Evolutionary conservation across 2,888 invertebrate genomes (phyloP), one percentile per base, ranked within the genome.

Genomic region (Poecilobothrus nobilitatus): DNA sequence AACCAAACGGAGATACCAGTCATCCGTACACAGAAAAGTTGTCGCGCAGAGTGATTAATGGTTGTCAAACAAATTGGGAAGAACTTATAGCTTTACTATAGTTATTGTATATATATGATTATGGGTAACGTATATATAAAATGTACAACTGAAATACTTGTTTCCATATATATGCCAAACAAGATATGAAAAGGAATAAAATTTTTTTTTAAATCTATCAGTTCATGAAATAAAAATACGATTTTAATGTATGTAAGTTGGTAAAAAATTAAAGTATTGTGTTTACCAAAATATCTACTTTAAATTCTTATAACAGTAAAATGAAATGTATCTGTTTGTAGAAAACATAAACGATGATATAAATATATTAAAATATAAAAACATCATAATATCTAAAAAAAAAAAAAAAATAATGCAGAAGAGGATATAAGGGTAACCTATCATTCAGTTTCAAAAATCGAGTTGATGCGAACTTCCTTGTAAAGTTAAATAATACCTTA

Each of bases 31-130:
- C n/a, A 53, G 53, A 53, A 75, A 76, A 76, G 75, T 77, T 77
- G 77, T 77, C 76, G 76, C 76, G 73, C 74, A 73, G 75, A 75
- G 77, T 77, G 77, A 77, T 77, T 77, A 77, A 77, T 77, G 77
- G 75, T 77, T 77, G 77, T 77, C 77, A 77, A 77, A 77, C 76
- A 77, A 77, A 77, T 77, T 76, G 76, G 74, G 73, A 73, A 74
- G 72, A 71, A 65, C 65, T 65, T 65, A 65, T 65, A 65, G 27
- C 27, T 20, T 62, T 4, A 62, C 2, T n/a, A 53, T 12, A 6
- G 53, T 53, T 15, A 53, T 18, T 53, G 6, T 18, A 53, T 18
- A 18, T 9, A 18, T 53, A 18, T 53, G 53, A 15, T 15, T 53
- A n/a, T 53, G 18, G 18, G 1, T 34, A 34, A 34, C 5, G 34